Evolutionary conservation across 2,113 vertebrate genomes (phyloP).

Genomic region (Onychorhynchus coronatus): DNA sequence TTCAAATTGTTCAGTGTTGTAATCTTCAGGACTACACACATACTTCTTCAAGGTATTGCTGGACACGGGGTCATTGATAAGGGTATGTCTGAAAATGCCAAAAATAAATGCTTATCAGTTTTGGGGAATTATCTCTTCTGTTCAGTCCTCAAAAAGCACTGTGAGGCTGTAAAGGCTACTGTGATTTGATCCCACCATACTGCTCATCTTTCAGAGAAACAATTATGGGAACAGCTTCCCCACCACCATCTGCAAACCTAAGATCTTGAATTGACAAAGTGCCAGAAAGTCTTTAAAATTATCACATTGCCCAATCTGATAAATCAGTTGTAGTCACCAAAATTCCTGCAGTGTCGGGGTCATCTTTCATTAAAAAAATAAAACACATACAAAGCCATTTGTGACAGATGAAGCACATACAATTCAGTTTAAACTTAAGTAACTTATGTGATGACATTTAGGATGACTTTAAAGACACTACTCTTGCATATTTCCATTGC

Average conservation of each 20-base stretch:
- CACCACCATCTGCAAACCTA: not conserved
- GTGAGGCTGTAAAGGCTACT: not conserved
- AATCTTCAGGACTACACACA: not conserved
- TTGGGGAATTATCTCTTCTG: not conserved
- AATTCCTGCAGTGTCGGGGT: not conserved
- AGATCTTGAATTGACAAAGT: not conserved
- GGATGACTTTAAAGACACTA: not conserved
- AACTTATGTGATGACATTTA: not conserved
- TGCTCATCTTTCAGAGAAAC: not conserved
- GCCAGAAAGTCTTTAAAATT: not conserved
- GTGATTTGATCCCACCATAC: not conserved
- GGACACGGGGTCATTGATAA: not conserved
- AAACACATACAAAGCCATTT: not conserved
- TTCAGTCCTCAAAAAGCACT: not conserved
- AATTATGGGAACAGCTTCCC: not conserved
- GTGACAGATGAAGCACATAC: not conserved
- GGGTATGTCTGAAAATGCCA: not conserved
- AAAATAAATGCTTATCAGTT: not conserved
- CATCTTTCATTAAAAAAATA: not conserved
- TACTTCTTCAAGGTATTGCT: not conserved
- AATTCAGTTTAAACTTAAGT: not conserved
- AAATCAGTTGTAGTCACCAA: not conserved
- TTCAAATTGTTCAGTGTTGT: not conserved
- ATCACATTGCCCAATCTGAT: not conserved
- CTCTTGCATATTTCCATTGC: not conserved